Conservation (phyloP, 2,797 vertebrate genomes). For the Discoglossus pictus region DNA sequence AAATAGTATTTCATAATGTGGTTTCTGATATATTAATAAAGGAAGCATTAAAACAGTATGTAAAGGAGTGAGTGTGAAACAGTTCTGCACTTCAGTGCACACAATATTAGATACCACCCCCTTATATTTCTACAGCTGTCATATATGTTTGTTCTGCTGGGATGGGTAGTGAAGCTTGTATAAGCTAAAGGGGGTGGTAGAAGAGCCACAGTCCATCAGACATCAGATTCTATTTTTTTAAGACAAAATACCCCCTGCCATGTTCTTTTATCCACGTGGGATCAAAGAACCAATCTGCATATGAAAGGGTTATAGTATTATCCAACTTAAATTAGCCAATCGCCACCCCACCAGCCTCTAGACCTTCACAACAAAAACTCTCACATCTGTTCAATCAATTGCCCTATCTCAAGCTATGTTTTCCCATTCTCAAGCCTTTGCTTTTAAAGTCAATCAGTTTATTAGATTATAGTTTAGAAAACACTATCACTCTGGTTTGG, state of each 20-base stretch:
- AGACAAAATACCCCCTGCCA: slow-evolving; percentile 77
- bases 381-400: slow-evolving; percentile 81
- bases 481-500: slow-evolving; percentile 2
- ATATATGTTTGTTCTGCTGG: slow-evolving; percentile 16
- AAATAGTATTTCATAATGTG: too few relatives aligned
- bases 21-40: too few relatives aligned
- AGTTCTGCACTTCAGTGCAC: neutral
- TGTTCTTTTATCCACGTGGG: slow-evolving; percentile 72
- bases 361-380: slow-evolving; percentile 72
- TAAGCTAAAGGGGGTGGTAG: slow-evolving; percentile 24
- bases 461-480: slow-evolving; percentile 39
- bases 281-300: slow-evolving; percentile 85
- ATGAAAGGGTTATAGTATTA: slow-evolving; percentile 79
- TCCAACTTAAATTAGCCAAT: slow-evolving; percentile 77
- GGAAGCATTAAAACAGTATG: too few relatives aligned
- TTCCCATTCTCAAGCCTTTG: slow-evolving; percentile 60
- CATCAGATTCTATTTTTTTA: slow-evolving; percentile 70
- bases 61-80: too few relatives aligned
- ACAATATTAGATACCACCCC: neutral
- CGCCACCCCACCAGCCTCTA: slow-evolving; percentile 68
- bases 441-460: slow-evolving; percentile 71
- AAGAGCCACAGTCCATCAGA: slow-evolving; percentile 22
- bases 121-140: slow-evolving; percentile 41
- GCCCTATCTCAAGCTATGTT: slow-evolving; percentile 71
- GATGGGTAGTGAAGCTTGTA: slow-evolving; percentile 25